Evolutionary conservation across 2,797 vertebrate genomes (phyloP).

Genomic region (Phoeniculus purpureus): DNA sequence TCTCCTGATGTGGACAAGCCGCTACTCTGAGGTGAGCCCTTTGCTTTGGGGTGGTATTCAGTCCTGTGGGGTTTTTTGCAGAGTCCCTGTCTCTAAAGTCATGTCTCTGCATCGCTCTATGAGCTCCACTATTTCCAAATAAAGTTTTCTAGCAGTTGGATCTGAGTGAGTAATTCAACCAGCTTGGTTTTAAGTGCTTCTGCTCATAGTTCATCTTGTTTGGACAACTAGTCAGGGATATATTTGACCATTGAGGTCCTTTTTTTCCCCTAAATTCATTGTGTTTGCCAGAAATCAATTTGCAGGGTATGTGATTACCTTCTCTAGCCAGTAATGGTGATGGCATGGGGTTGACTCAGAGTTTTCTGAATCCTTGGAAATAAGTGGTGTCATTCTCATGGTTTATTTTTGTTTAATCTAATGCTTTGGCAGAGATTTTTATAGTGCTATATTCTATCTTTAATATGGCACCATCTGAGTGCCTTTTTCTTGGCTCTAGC

Average conservation of each 20-base stretch:
- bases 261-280: neutral
- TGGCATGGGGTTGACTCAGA: neutral
- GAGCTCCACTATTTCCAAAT: conserved; percentile 48
- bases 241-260: neutral
- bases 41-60: neutral
- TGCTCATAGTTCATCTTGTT: conserved; percentile 41
- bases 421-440: neutral
- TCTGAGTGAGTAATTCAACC: conserved; percentile 23
- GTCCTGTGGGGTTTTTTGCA: rapidly evolving
- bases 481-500: neutral
- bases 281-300: conserved; percentile 15
- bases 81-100: neutral
- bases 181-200: neutral
- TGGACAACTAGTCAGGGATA: conserved; percentile 24
- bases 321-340: neutral
- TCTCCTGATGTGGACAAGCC: rapidly evolving
- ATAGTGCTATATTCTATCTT: neutral
- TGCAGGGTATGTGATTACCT: neutral
- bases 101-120: neutral
- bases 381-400: neutral
- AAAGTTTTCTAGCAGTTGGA: conserved; percentile 18
- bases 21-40: neutral
- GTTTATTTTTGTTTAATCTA: neutral
- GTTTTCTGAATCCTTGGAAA: conserved; percentile 1
- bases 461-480: neutral